Evolutionary conservation across 2,888 invertebrate species (phyloP), one percentile per base, ranked within the genome.

Genomic region (Prostheceraeus crozeri): DNA sequence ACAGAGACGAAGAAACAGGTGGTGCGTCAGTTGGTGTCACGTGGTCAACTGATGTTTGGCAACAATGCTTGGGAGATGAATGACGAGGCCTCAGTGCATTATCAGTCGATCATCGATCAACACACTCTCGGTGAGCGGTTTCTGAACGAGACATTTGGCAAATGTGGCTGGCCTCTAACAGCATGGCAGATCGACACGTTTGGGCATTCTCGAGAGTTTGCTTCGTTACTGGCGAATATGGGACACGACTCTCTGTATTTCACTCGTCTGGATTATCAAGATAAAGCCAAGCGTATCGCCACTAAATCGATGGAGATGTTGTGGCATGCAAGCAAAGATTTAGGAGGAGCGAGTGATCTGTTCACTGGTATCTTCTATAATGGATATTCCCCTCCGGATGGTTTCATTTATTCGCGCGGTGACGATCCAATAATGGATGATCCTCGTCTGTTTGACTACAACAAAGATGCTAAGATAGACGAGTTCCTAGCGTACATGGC

Each of bases 131-230:
- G 81, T 3, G 79, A 87, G 60, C 65, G 70, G 35, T 75, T 75
- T 65, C 67, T 77, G 2, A 57, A 66, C 27, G 63, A 69, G 28
- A 71, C 67, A 27, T 75, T 77, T 64, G 76, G 76, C 1, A 80
- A 82, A 1, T 87, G 87, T 67, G 87, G 82, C 0, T 80, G 83
- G 28, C 87, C 88, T 0, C 81, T 81, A 56, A 81, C 85, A 0
- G 86, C 84, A 0, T 87, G 87, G 87, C 87, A 89, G 76, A 86
- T 88, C 16, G 88, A 88, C 71, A 87, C 87, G 0, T 88, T 88
- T 69, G 88, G 88, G 0, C 88, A 88, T 69, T 86, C 89, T 0
- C 78, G 86, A 2, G 89, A 89, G 76, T 85, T 86, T 79, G 89
- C 89, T 0, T 83, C 84, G 19, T 65, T 81, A 4, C 80, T 78